Evolutionary conservation across 2,888 invertebrate genomes (phyloP).

Genomic region (Nomada goodeniana): DNA sequence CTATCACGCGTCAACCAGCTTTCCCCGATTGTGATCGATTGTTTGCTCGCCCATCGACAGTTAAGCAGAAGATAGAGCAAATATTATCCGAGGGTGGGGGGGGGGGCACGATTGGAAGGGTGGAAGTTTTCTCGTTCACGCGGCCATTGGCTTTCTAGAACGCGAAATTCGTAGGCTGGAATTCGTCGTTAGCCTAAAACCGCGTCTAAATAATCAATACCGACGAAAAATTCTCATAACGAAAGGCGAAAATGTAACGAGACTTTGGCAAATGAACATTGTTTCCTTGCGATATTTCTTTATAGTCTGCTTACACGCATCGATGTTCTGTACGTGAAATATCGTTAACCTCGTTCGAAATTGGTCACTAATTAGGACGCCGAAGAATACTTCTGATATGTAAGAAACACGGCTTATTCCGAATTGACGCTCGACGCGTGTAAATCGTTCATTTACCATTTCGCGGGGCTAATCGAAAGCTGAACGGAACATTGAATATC

Average conservation of each 20-base stretch:
- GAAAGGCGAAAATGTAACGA: background rate
- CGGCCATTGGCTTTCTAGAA: constrained; percentile 5
- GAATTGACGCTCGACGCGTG: too few species aligned
- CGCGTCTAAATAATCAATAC: background rate
- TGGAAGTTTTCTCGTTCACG: constrained; percentile 33
- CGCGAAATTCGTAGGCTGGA: background rate
- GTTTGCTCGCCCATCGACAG: constrained; percentile 27
- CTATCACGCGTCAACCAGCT: constrained; percentile 6
- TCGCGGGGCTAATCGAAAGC: background rate
- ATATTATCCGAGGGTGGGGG: constrained; percentile 39
- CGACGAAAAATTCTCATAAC: background rate
- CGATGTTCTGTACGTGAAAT: too few species aligned
- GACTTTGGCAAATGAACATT: too few species aligned
- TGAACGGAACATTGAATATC: background rate
- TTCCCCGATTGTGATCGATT: constrained; percentile 21
- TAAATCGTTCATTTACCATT: too few species aligned
- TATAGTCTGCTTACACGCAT: too few species aligned
- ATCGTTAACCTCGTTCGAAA: too few species aligned
- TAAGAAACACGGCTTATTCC: too few species aligned
- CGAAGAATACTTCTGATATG: too few species aligned
- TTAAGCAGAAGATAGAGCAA: constrained; percentile 20
- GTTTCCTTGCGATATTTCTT: too few species aligned
- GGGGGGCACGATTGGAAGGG: constrained; percentile 32
- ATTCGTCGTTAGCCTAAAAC: constrained; percentile 2
- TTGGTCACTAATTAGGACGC: too few species aligned